Evolutionary conservation across 2,113 vertebrate species (phyloP), one percentile per base, ranked within the genome.

Genomic region (Leptocoma aspasia): DNA sequence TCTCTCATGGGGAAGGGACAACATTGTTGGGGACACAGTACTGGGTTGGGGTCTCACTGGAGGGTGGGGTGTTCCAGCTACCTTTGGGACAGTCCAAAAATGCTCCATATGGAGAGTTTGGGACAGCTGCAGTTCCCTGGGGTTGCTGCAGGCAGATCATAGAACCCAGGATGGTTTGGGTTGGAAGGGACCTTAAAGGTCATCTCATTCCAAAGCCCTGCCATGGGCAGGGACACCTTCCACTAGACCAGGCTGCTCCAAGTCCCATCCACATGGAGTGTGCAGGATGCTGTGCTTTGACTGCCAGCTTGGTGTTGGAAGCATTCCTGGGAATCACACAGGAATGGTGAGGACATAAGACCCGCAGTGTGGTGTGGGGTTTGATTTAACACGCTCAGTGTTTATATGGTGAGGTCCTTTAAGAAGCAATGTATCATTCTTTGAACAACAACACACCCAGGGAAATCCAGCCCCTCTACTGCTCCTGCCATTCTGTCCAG

Each of bases 21-120:
- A 3, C 35, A 14, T 31, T 11, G 15, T 0, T 4, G 21, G 49
- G 31, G 10, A 37, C 2, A 4, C 0, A 6, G 33, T 7, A 7
- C 33, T 30, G 7, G 28, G 28, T 3, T 59, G 75, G 15, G 53
- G 22, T 23, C 2, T 0, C 30, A 19, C 15, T 15, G 57, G 50
- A 35, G 45, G 0, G 0, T 26, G 28, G 76, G 8, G 26, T 50
- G 50, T 28, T 23, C 66, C 61, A 50, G 4, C 15, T 20, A 0
- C 13, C 56, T 80, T 28, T 35, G 41, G 28, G 45, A 70, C 33
- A 17, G 16, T 6, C 56, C 68, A 22, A 63, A 53, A 49, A 14
- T 0, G 6, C 9, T 68, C 57, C 28, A 30, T 0, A 28, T 0
- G 2, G 61, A 50, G 54, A 31, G 13, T 35, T 5, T 52, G 50